phyloP scores from a whole-genome alignment of 2,888 invertebrate species.

The Endomychus coccineus region DNA sequence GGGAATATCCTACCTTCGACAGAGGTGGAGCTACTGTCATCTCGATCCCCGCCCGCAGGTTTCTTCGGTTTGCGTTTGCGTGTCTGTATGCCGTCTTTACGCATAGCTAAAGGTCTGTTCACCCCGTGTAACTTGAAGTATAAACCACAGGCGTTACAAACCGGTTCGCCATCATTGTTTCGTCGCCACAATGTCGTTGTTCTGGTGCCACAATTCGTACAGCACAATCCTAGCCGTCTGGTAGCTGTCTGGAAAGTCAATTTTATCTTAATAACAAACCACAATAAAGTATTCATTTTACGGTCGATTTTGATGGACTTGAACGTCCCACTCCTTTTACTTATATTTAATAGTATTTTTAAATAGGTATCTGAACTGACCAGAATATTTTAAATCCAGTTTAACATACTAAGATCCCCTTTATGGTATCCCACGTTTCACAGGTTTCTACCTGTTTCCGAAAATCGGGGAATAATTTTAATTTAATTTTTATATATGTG shows the following conservation, averaged over 20 bases:
- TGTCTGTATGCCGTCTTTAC: slow-evolving; percentile 94
- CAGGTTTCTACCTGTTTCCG: no score
- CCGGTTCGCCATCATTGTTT: slow-evolving; percentile 96
- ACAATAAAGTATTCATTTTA: no score
- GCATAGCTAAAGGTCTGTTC: slow-evolving; percentile 87
- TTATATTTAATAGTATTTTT: no score
- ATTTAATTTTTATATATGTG: no score
- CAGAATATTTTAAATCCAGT: no score
- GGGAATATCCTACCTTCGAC: slow-evolving; percentile 41
- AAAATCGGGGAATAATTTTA: no score
- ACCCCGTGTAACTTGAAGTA: slow-evolving; percentile 95
- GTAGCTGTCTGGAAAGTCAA: slow-evolving; percentile 64
- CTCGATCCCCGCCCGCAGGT: slow-evolving; percentile 47
- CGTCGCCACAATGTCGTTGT: slow-evolving; percentile 97
- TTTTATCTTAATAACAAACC: no score
- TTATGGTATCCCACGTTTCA: no score
- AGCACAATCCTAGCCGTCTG: slow-evolving; percentile 81
- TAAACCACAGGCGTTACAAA: slow-evolving; percentile 96
- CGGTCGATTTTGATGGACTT: no score
- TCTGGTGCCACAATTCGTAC: slow-evolving; percentile 96
- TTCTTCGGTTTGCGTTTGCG: slow-evolving; percentile 90
- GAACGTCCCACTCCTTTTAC: no score
- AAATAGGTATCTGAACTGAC: no score
- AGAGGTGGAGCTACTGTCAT: slow-evolving; percentile 37
- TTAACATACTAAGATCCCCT: no score